Conservation (phyloP, 1,140 invertebrate species). For the Popillia japonica region DNA sequence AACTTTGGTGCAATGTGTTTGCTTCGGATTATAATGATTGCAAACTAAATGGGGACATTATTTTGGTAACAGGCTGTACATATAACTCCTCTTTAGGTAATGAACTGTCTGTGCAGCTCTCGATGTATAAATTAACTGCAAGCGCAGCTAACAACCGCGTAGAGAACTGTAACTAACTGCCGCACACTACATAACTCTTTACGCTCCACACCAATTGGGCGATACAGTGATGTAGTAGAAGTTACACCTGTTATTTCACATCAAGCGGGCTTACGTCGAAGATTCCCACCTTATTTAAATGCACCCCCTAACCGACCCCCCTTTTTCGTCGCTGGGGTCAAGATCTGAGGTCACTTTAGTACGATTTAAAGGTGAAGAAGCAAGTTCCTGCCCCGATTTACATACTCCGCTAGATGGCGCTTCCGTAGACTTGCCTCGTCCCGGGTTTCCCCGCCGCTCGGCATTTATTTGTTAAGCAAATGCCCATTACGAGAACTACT, state of each 20-base stretch:
- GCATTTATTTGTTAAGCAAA: conserved; percentile 48
- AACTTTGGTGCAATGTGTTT: too few species aligned
- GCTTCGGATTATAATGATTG: too few species aligned
- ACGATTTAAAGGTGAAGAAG: conserved; percentile 22
- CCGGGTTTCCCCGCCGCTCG: background rate
- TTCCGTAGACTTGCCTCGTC: background rate
- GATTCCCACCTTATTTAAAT: background rate
- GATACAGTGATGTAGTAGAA: background rate
- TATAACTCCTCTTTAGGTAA: background rate
- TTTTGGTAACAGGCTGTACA: background rate
- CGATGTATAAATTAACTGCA: conserved; percentile 36
- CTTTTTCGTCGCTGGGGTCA: conserved; percentile 3
- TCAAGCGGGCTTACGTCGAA: background rate
- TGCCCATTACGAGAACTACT: conserved; percentile 47
- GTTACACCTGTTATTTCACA: conserved; percentile 35
- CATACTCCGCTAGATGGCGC: background rate
- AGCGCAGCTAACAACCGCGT: background rate
- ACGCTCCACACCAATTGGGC: background rate
- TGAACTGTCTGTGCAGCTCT: conserved; percentile 30
- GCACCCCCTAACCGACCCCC: background rate
- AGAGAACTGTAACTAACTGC: background rate
- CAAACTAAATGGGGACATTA: too few species aligned
- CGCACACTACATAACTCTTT: background rate
- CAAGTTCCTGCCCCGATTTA: background rate
- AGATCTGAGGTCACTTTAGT: conserved; percentile 31